Base-by-base conservation (phyloP, 2,888 invertebrate genomes). In the Mythimna ferrago region DNA sequence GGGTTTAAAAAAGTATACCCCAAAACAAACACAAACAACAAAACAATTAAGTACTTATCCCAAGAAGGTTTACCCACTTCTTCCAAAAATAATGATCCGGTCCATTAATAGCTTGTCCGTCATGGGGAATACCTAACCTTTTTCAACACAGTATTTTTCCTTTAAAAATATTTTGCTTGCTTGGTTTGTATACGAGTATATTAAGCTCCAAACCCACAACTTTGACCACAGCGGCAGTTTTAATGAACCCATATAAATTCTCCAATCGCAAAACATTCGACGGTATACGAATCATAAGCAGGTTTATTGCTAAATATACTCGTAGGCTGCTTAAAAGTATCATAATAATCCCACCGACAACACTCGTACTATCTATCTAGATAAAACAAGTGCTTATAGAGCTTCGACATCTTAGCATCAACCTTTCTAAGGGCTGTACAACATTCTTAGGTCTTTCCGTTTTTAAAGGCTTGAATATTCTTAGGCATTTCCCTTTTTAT, bases 201-300 rank as follows among this genome's bases (percentile, higher is more conserved):
- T 65, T 7, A 51, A 53, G 7, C n/a, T 48, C 19, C 16, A 5
- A 4, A 19, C 10, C 6, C 38, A 41, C 11, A 7, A 14, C 5
- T 64, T 71, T 74, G 41, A 44, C 19, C 38, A 60, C 4, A 32
- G 10, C 51, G 26, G 21, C 21, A 44, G 11, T 44, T 63, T 58
- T 66, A 83, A 83, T 84, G 19, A 71, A 65, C 44, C 35, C 58
- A 63, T 81, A 21, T 70, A 56, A 74, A 82, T 80, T 78, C 81
- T 58, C 51, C 60, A 44, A 66, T n/a, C 60, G 71, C 41, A 66
- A 58, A 61, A 61, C 62, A 66, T 61, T 54, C n/a, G 41, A 78
- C 81, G 51, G 56, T 26, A 32, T 44, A 66, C 69, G 79, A 78
- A 83, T 84, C 26, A 73, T 53, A 81, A 81, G 6, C 32, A 67